These are phyloP conservation scores for Philopedon plagiatum DNA, from an alignment of 2,888 invertebrate species.

Conservation along the genomic window DNA sequence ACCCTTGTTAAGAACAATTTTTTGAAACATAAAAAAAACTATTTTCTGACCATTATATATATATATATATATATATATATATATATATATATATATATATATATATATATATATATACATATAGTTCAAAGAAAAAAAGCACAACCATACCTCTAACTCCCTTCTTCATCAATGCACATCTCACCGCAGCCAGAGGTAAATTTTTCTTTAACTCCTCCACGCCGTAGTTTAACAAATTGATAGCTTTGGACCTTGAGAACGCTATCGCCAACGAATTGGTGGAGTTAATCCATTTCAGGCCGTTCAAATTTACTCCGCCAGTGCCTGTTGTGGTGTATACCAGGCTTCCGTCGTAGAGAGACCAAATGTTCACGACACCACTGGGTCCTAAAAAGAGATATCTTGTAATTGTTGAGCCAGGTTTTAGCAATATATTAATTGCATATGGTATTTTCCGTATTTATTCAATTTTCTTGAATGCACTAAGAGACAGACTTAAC, in stretches of 20 bases:
- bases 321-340: conserved; percentile 72
- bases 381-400: conserved; percentile 53
- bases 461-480: no score
- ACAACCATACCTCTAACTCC: conserved; percentile 66
- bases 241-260: conserved; percentile 72
- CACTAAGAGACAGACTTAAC: neutral
- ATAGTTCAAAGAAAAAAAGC: neutral
- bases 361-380: conserved; percentile 76
- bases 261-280: conserved; percentile 70
- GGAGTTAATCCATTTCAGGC: conserved; percentile 71
- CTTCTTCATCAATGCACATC: conserved; percentile 70
- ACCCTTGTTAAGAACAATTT: no score
- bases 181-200: conserved; percentile 70
- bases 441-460: neutral
- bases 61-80: no score
- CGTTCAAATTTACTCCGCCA: conserved; percentile 69
- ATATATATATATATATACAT: neutral
- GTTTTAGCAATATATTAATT: no score
- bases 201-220: conserved; percentile 67
- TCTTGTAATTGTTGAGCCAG: no score
- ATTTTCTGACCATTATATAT: no score
- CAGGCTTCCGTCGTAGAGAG: conserved; percentile 72
- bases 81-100: no score
- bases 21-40: no score
- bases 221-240: conserved; percentile 69